Conservation (phyloP, 2,888 invertebrate genomes). For the Pseudococcus longispinus region DNA sequence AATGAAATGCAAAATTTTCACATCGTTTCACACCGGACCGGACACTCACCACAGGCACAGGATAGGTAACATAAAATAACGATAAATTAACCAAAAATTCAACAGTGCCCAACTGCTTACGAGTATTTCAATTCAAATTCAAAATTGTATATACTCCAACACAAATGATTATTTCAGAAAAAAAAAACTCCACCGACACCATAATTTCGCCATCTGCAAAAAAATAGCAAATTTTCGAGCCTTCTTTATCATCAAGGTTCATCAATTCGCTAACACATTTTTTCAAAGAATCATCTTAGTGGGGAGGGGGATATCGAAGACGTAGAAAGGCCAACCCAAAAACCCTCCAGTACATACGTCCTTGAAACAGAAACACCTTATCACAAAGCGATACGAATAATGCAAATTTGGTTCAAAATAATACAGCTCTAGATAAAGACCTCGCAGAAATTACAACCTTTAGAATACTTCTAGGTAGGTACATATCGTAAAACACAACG, state of each 20-base stretch:
- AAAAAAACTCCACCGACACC: not conserved
- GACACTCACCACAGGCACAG: not conserved
- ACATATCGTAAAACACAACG: too few relatives aligned
- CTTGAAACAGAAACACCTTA: not conserved
- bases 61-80: not conserved
- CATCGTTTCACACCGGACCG: not conserved
- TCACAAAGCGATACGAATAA: constrained; percentile 2
- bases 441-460: constrained; percentile 18
- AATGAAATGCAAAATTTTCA: not conserved
- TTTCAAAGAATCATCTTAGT: not conserved
- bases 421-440: not conserved
- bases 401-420: constrained; percentile 11
- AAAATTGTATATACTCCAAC: not conserved
- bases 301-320: not conserved
- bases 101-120: not conserved
- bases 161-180: too few relatives aligned
- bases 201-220: not conserved
- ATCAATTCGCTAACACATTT: not conserved
- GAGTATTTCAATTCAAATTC: not conserved
- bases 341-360: not conserved
- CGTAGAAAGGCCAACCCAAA: not conserved
- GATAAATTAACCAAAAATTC: not conserved
- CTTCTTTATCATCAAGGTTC: not conserved
- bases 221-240: not conserved
- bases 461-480: not conserved